Evolutionary conservation across 2,113 vertebrate genomes (phyloP).

Genomic region (Lipophrys pholis): DNA sequence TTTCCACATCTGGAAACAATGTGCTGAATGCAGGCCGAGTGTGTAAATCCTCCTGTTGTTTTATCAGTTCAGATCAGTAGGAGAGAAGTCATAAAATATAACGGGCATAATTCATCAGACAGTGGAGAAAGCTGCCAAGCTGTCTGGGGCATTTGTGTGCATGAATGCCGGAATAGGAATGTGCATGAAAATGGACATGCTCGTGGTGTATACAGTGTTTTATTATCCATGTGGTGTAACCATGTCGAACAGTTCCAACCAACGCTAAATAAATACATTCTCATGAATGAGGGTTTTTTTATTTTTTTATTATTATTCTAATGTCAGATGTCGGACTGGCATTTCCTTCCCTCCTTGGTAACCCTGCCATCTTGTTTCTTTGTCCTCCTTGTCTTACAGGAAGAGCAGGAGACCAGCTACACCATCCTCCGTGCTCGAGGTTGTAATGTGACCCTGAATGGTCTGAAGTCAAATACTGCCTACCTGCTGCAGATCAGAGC

Average conservation of each 20-base stretch:
- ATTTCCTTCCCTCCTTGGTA: slow-evolving; percentile 1
- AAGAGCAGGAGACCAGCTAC: slow-evolving; percentile 99
- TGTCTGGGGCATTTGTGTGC: slow-evolving; percentile 31
- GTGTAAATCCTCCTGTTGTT: slow-evolving; percentile 79
- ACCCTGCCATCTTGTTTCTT: neutral
- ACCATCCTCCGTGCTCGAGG: slow-evolving; percentile 95
- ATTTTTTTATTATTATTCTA: neutral
- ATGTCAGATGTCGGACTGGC: neutral
- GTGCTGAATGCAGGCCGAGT: slow-evolving; percentile 60
- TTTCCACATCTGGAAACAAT: slow-evolving; percentile 84
- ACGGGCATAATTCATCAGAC: slow-evolving; percentile 76
- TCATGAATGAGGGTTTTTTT: neutral
- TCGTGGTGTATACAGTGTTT: neutral
- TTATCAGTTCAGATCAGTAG: slow-evolving; percentile 78
- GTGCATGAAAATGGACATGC: neutral
- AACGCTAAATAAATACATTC: no score
- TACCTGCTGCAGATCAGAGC: slow-evolving; percentile 98
- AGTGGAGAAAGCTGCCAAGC: slow-evolving; percentile 55
- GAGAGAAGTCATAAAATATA: slow-evolving; percentile 78
- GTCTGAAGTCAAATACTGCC: slow-evolving; percentile 94
- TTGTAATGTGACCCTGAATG: slow-evolving; percentile 93
- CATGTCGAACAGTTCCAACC: neutral
- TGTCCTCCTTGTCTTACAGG: slow-evolving; percentile 82
- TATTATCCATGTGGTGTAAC: neutral
- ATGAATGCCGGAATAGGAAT: neutral